Percentiles rank a stretch among this genome's conserved stretches.
These are phyloP conservation scores for Chloropsis hardwickii DNA, from an alignment of 2,113 vertebrate species.

Conservation along the genomic window DNA sequence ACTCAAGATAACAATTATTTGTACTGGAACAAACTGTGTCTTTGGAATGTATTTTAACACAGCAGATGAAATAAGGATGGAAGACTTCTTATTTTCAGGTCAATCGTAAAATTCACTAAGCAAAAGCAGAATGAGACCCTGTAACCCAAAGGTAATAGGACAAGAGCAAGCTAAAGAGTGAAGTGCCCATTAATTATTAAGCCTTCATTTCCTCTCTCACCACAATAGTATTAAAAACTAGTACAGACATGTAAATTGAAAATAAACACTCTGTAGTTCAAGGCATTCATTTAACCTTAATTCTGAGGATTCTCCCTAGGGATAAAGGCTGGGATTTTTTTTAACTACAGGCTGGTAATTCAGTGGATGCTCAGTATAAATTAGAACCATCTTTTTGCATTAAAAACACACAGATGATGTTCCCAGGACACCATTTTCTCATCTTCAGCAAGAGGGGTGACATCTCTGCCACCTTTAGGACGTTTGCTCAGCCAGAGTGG, in stretches of 20 bases:
- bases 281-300: background rate
- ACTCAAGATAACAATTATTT: background rate
- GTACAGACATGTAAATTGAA: background rate
- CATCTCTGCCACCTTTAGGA: background rate
- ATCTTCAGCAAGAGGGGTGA: background rate
- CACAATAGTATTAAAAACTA: background rate
- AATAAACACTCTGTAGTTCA: conserved; percentile 15
- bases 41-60: conserved; percentile 26
- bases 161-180: background rate
- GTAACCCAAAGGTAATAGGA: background rate
- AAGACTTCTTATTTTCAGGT: background rate
- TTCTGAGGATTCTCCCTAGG: background rate
- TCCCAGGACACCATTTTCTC: background rate
- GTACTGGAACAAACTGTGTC: background rate
- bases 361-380: background rate
- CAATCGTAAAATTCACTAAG: background rate
- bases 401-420: background rate
- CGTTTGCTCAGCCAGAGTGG: background rate
- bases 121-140: background rate
- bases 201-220: background rate
- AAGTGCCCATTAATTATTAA: background rate
- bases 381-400: background rate
- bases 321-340: background rate
- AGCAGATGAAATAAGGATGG: background rate
- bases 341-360: conserved; percentile 12